These are phyloP conservation scores for Ochropleura plecta DNA, from an alignment of 2,888 invertebrate species.

Conservation along the genomic window DNA sequence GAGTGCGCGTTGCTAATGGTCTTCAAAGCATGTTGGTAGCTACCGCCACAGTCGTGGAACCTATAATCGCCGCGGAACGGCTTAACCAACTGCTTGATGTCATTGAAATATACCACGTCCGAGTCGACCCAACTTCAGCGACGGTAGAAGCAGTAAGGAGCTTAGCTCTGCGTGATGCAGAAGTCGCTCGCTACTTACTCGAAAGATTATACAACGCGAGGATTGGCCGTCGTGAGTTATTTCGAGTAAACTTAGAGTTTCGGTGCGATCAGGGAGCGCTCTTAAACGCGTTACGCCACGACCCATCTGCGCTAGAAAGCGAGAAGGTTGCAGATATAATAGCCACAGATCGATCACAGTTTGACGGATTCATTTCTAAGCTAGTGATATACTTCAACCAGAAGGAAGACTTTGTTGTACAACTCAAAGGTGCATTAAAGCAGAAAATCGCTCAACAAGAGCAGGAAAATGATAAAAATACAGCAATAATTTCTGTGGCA, in stretches of 20 bases:
- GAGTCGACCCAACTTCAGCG: constrained; percentile 63
- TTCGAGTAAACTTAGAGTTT: constrained; percentile 72
- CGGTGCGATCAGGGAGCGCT: constrained; percentile 75
- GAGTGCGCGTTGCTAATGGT: constrained; percentile 58
- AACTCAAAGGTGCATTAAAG: constrained; percentile 54
- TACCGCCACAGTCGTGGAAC: constrained; percentile 55
- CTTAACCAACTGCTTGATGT: constrained; percentile 70
- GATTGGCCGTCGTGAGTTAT: constrained; percentile 75
- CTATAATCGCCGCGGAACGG: constrained; percentile 39
- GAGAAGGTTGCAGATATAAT: constrained; percentile 66
- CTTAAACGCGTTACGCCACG: constrained; percentile 78
- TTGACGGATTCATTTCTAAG: constrained; percentile 72
- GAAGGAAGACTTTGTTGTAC: constrained; percentile 70
- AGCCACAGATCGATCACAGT: constrained; percentile 51
- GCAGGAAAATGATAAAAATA: constrained; percentile 3
- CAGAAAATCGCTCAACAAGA: constrained; percentile 30
- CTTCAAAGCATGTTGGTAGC: constrained; percentile 66
- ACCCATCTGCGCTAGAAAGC: constrained; percentile 66
- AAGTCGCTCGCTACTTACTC: constrained; percentile 64
- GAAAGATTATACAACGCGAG: constrained; percentile 69
- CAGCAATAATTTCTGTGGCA: constrained; percentile 49
- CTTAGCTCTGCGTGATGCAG: constrained; percentile 64
- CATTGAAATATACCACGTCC: constrained; percentile 69
- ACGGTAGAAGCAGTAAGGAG: constrained; percentile 64
- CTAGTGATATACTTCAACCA: constrained; percentile 78